These are phyloP conservation scores for Slavum lentiscoides DNA, from an alignment of 2,888 invertebrate species.

Conservation along the genomic window DNA sequence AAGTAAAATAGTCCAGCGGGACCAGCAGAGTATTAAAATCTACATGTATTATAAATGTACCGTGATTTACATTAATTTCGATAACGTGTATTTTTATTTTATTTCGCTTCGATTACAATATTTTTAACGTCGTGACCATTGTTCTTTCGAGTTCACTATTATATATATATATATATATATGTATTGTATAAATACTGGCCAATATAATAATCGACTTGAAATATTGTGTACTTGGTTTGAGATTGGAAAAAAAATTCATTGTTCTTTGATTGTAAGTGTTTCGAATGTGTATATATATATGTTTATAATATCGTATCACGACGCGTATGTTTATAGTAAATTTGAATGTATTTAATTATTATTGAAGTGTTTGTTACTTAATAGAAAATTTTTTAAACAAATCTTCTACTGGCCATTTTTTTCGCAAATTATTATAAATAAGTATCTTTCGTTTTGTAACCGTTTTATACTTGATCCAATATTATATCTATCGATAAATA, in stretches of 20 bases:
- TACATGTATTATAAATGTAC: background rate
- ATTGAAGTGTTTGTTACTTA: too few species aligned
- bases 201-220: background rate
- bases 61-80: background rate
- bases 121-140: constrained; percentile 11
- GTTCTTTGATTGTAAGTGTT: background rate
- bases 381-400: too few species aligned
- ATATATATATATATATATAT: background rate
- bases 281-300: background rate
- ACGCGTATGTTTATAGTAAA: background rate
- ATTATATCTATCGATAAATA: too few species aligned
- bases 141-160: background rate
- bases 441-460: too few species aligned
- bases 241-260: background rate
- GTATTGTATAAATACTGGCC: background rate
- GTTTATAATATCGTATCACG: background rate
- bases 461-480: too few species aligned
- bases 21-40: too few species aligned
- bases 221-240: background rate
- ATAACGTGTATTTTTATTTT: background rate
- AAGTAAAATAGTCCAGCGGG: too few species aligned
- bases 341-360: too few species aligned
- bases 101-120: constrained; percentile 8
- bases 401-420: too few species aligned
- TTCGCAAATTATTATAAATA: too few species aligned